Conservation (phyloP, 2,113 vertebrate genomes). For the Perca flavescens region DNA sequence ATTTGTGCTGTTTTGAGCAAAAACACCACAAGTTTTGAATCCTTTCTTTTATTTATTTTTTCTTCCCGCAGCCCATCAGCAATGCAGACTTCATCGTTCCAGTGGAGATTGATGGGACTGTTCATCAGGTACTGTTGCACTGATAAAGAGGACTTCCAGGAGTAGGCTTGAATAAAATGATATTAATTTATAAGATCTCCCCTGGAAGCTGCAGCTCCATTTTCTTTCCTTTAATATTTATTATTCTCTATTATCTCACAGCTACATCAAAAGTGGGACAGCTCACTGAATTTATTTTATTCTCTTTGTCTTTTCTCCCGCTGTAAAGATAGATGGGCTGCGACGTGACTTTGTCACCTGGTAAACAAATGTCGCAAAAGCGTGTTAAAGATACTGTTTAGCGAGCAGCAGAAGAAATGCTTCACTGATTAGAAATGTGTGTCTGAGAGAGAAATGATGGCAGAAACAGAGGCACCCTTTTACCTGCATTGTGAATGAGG, state of each 20-base stretch:
- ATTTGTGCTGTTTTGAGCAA: constrained; percentile 23
- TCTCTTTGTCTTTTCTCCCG: constrained; percentile 8
- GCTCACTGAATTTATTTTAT: constrained; percentile 21
- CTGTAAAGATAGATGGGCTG: constrained; percentile 15
- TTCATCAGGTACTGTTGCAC: constrained; percentile 73
- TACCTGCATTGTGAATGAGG: background rate
- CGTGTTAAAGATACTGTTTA: constrained; percentile 9
- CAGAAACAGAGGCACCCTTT: background rate
- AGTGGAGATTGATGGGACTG: constrained; percentile 79
- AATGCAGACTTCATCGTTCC: constrained; percentile 76
- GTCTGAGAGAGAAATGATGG: background rate
- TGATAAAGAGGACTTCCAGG: constrained; percentile 3
- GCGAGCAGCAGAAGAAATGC: constrained; percentile 13
- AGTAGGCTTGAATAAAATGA: constrained; percentile 42
- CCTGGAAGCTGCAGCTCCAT: background rate
- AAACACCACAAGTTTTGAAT: constrained; percentile 17
- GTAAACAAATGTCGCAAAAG: constrained; percentile 23
- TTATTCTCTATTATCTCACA: constrained; percentile 47
- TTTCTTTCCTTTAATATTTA: constrained; percentile 29
- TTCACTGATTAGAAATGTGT: constrained; percentile 13
- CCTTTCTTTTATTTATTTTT: constrained; percentile 32
- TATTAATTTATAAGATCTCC: constrained; percentile 40
- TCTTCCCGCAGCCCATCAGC: constrained; percentile 67
- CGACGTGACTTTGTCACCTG: background rate
- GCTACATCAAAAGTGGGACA: constrained; percentile 9